Conservation (phyloP, 2,113 vertebrate species). For the Asarcornis scutulata region DNA sequence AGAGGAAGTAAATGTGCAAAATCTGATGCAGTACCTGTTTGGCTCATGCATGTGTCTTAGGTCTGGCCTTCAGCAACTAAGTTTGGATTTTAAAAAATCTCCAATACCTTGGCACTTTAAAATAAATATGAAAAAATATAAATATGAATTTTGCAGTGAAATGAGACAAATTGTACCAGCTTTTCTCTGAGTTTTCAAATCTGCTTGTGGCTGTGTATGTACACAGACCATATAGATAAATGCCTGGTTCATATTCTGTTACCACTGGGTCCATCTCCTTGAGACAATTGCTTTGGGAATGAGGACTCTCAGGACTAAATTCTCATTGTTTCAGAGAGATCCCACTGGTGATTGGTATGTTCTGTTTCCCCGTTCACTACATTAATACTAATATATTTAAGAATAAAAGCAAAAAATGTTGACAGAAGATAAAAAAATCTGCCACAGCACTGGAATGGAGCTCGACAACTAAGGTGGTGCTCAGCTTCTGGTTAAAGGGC, state of each 20-base stretch:
- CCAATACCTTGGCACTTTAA: neutral
- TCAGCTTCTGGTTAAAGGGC: neutral
- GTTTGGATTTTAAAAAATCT: neutral
- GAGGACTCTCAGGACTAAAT: neutral
- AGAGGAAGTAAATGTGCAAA: neutral
- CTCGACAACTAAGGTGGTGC: neutral
- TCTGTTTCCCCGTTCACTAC: neutral
- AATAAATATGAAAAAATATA: neutral
- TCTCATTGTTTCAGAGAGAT: neutral
- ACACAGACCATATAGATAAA: neutral
- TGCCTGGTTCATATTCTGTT: neutral
- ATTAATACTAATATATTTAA: neutral
- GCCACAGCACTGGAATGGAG: neutral
- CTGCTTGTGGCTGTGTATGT: neutral
- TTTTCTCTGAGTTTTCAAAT: neutral
- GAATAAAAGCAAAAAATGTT: neutral
- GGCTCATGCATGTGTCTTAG: accelerated
- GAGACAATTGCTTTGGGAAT: neutral
- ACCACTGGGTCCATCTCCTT: neutral
- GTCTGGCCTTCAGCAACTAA: neutral
- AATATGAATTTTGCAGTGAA: neutral
- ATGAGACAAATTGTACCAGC: neutral
- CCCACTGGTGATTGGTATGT: neutral
- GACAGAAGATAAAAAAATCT: neutral
- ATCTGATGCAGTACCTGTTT: neutral